These are phyloP conservation scores for Timema cristinae DNA, from an alignment of 2,888 invertebrate genomes.

Conservation along the genomic window DNA sequence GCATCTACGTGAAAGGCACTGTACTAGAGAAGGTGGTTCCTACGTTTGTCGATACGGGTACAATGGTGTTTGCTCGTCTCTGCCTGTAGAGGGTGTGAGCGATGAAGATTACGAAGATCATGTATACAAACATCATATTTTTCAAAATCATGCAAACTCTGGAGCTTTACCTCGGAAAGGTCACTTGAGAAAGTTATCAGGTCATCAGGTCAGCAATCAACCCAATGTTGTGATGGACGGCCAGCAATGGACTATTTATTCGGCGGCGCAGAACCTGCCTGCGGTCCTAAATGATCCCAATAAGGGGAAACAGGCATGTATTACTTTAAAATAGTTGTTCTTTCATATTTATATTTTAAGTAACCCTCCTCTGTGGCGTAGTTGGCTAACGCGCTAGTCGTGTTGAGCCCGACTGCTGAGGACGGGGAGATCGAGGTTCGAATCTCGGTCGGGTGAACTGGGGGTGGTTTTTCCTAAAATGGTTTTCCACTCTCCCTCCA, in stretches of 20 bases:
- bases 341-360: neutral
- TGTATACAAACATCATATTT: constrained; percentile 60
- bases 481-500: too few relatives aligned
- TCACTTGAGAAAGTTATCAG: constrained; percentile 22
- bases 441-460: too few relatives aligned
- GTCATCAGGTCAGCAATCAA: constrained; percentile 24
- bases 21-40: constrained; percentile 79
- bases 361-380: neutral
- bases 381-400: too few relatives aligned
- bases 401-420: too few relatives aligned
- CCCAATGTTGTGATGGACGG: constrained; percentile 25
- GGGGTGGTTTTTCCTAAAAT: too few relatives aligned
- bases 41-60: constrained; percentile 84
- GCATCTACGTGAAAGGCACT: constrained; percentile 75
- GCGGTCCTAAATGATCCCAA: constrained; percentile 94
- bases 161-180: constrained; percentile 15
- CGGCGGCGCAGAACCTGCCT: constrained; percentile 90
- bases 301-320: constrained; percentile 74
- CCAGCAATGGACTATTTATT: constrained; percentile 75
- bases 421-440: too few relatives aligned
- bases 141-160: constrained; percentile 13
- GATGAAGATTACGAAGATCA: constrained; percentile 86
- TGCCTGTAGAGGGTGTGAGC: constrained; percentile 85
- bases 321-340: neutral
- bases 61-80: constrained; percentile 78